Percentiles rank a stretch among this genome's conserved stretches.
Conservation (phyloP, 2,888 invertebrate genomes). For the Chaetogeoica ovagalla region DNA sequence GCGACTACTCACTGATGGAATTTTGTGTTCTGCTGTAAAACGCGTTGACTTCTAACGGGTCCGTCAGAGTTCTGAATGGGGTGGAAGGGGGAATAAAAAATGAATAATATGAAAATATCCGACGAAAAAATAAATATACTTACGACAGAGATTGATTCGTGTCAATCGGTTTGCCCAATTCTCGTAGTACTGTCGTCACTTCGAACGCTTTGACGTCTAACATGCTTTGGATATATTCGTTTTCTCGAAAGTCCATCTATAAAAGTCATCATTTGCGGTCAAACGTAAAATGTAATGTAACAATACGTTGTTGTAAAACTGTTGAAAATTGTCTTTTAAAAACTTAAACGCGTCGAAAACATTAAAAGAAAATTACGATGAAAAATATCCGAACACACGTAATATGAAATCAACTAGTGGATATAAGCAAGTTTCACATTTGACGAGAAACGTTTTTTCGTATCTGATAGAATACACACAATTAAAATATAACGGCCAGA, state of each 20-base stretch:
- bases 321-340: too few species aligned
- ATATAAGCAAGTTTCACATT: too few species aligned
- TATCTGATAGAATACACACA: too few species aligned
- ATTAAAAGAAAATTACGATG: too few species aligned
- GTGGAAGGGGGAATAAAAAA: neutral
- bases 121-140: neutral
- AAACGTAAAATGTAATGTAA: neutral
- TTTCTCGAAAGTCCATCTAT: constrained; percentile 56
- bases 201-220: constrained; percentile 56
- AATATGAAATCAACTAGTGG: too few species aligned
- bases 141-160: neutral
- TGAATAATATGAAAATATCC: neutral
- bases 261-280: too few species aligned
- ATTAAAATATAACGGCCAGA: too few species aligned
- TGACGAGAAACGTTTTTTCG: too few species aligned
- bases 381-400: too few species aligned
- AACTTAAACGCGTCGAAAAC: too few species aligned
- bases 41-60: constrained; percentile 57
- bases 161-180: constrained; percentile 52
- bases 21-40: constrained; percentile 57
- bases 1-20: constrained; percentile 56
- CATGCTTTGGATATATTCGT: constrained; percentile 56
- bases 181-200: constrained; percentile 54
- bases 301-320: too few species aligned
- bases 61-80: constrained; percentile 46